Conservation (phyloP, 1,140 invertebrate species). For the Drosophila suzukii region DNA sequence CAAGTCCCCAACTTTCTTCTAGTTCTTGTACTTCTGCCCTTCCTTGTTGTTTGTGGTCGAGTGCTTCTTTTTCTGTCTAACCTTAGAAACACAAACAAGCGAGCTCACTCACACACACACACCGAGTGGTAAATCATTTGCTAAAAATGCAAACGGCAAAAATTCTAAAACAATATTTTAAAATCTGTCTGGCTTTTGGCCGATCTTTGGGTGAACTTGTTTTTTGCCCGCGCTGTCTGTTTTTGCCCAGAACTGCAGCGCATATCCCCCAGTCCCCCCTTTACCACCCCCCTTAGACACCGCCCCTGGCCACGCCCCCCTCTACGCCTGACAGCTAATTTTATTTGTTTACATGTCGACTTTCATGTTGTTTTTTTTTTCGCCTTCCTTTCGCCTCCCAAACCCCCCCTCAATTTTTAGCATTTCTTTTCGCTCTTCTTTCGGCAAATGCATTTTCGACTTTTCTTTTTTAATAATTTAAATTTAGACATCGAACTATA, state of each 20-base stretch:
- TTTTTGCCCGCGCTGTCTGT: conserved; percentile 60
- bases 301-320: conserved; percentile 12
- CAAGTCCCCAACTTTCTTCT: conserved; percentile 10
- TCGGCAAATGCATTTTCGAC: conserved; percentile 41
- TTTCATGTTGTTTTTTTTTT: conserved; percentile 77
- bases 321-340: conserved; percentile 72
- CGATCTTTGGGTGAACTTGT: conserved; percentile 77
- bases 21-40: conserved; percentile 6
- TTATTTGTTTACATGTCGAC: conserved; percentile 82
- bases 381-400: conserved; percentile 27
- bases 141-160: conserved; percentile 78
- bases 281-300: not conserved
- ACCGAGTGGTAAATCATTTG: conserved; percentile 52
- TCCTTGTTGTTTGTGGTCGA: conserved; percentile 27
- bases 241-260: conserved; percentile 15
- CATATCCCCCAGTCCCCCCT: not conserved
- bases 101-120: conserved; percentile 12
- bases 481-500: conserved; percentile 78
- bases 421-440: conserved; percentile 49
- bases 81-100: conserved; percentile 47
- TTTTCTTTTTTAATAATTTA: conserved; percentile 75
- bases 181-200: conserved; percentile 82
- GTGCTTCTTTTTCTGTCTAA: conserved; percentile 66
- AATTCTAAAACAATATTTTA: conserved; percentile 83
- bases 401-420: conserved; percentile 44